phyloP scores from a whole-genome alignment of 2,113 vertebrate species.

The Sarotherodon lohbergeri region DNA sequence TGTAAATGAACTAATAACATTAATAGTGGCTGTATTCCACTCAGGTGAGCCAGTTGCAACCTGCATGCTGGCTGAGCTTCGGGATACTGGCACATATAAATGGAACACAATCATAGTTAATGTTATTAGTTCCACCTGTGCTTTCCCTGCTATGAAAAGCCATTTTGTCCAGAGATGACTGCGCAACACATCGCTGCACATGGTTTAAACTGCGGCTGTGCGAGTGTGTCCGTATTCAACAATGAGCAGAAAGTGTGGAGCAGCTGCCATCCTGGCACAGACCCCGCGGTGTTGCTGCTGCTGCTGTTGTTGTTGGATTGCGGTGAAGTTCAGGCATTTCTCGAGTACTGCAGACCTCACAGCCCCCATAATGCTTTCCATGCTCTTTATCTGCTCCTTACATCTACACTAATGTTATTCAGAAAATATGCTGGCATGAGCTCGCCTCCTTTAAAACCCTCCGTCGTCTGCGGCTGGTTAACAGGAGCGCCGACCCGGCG shows the following conservation, averaged over 20 bases:
- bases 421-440: conserved; percentile 45
- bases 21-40: background rate
- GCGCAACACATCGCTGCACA: background rate
- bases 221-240: background rate
- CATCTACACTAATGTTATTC: conserved; percentile 28
- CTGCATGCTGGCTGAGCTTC: background rate
- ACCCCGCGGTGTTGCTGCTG: background rate
- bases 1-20: background rate
- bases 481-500: background rate
- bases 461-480: conserved; percentile 36
- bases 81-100: background rate
- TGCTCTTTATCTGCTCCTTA: conserved; percentile 27
- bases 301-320: background rate
- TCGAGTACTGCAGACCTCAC: background rate
- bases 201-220: background rate
- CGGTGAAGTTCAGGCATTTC: background rate
- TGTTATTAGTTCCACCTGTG: background rate
- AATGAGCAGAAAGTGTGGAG: background rate
- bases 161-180: background rate
- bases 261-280: background rate
- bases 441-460: background rate
- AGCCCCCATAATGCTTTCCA: conserved; percentile 17
- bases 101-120: background rate
- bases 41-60: background rate
- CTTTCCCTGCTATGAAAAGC: background rate